Percentiles rank a stretch among this genome's conserved stretches.
phyloP scores from a whole-genome alignment of 2,888 invertebrate species.

The Andrena chrysosceles region DNA sequence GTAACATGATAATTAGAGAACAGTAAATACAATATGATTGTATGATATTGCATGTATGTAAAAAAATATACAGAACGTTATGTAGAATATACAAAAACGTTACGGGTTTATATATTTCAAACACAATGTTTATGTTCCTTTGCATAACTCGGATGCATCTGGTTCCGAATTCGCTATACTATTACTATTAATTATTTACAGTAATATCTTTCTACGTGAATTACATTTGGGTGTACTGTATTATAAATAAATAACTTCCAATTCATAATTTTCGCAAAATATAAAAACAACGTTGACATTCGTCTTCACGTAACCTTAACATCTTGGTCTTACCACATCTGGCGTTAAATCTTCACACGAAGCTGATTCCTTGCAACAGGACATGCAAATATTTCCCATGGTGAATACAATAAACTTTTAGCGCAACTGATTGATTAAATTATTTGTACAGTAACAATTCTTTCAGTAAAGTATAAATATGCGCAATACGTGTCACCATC shows the following conservation, averaged over 20 bases:
- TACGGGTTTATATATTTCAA: no score
- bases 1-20: no score
- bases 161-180: no score
- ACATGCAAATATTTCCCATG: constrained; percentile 84
- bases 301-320: constrained; percentile 25
- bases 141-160: no score
- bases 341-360: constrained; percentile 87
- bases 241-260: not conserved
- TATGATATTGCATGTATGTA: no score
- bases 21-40: no score
- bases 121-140: no score
- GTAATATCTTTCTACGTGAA: not conserved
- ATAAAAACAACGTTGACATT: not conserved
- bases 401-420: constrained; percentile 2
- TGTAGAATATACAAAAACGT: no score
- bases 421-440: not conserved
- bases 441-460: not conserved
- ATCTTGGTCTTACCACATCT: constrained; percentile 85
- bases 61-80: no score
- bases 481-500: not conserved
- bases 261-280: not conserved
- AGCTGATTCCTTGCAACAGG: constrained; percentile 87
- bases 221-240: not conserved
- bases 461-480: not conserved
- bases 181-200: not conserved